Evolutionary conservation across 92 coral and sea anemone species (phyloP), one percentile per base, ranked within the genome.

Genomic region (Siderastrea siderea): DNA sequence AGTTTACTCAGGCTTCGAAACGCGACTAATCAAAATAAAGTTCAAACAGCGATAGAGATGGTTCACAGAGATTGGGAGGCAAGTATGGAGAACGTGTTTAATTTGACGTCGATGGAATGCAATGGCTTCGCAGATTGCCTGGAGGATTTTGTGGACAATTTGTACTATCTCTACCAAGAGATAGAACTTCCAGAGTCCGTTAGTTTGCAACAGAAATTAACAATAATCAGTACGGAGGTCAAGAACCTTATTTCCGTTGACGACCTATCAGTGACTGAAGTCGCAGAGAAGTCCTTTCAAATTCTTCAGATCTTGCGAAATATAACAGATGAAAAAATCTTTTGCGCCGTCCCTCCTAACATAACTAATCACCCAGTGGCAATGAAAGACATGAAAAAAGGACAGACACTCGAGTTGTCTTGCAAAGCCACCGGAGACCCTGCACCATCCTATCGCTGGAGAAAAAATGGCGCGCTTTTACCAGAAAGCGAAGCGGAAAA

Each of bases 341-440:
- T 90, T 80, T 95, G 98, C 78, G 98, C 93, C 47, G 73, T 83
- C 16, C 88, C 96, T 43, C 98, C 98, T 47, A 93, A 88, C 65
- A 91, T 95, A 7, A 93, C 98, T 68, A 66, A 78, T 15, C 94
- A 95, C 54, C 98, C 98, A n/a, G 77, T 43, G 15, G 72, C 88
- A n/a, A 81, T 91, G 48, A 88, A 93, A 78, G 92, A 93, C 63
- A 59, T 90, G 17, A 85, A 85, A 17, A 93, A 7, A 15, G 96
- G 96, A 3, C 71, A 88, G 45, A 47, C 92, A 44, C 70, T 95
- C 2, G 74, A 49, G 63, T 70, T 95, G 45, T 71, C 90, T 54
- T 95, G 98, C 86, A 83, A 71, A 57, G 98, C 98, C 2, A 59
- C 68, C 3, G 89, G 91, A 7, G 84, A 77, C 63, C 95, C 93